Conservation (phyloP, 1,140 invertebrate genomes). For the Rhynchophorus ferrugineus region DNA sequence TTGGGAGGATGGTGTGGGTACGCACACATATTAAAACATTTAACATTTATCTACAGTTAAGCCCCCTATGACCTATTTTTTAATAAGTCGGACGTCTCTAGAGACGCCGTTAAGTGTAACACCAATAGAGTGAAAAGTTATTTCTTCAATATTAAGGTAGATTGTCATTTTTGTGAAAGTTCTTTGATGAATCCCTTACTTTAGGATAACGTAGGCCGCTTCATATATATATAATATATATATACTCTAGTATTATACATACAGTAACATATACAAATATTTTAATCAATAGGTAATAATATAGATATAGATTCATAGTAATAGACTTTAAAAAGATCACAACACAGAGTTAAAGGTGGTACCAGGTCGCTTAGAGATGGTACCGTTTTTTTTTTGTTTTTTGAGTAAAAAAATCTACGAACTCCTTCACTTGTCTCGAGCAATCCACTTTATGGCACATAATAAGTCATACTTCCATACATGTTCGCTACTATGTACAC, state of each 20-base stretch:
- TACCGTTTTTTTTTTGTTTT: constrained; percentile 20
- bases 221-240: constrained; percentile 20
- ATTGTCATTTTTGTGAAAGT: constrained; percentile 38
- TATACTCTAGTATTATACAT: constrained; percentile 35
- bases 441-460: constrained; percentile 28
- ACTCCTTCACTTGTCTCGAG: constrained; percentile 16
- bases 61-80: constrained; percentile 31
- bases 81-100: constrained; percentile 30
- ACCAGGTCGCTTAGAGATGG: constrained; percentile 23
- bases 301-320: constrained; percentile 44
- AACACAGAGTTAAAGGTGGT: constrained; percentile 41
- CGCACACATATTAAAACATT: constrained; percentile 29
- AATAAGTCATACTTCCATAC: constrained; percentile 20
- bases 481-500: constrained; percentile 3
- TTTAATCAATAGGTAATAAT: constrained; percentile 40
- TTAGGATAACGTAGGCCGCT: constrained; percentile 23
- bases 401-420: constrained; percentile 31
- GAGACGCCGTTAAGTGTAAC: constrained; percentile 35
- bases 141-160: constrained; percentile 30
- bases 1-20: constrained; percentile 1
- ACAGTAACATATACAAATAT: constrained; percentile 42
- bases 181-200: constrained; percentile 20
- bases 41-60: constrained; percentile 32
- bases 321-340: constrained; percentile 45
- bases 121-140: constrained; percentile 32